Base-by-base conservation (phyloP, 2,113 vertebrate species). In the Lucifuga dentata region DNA sequence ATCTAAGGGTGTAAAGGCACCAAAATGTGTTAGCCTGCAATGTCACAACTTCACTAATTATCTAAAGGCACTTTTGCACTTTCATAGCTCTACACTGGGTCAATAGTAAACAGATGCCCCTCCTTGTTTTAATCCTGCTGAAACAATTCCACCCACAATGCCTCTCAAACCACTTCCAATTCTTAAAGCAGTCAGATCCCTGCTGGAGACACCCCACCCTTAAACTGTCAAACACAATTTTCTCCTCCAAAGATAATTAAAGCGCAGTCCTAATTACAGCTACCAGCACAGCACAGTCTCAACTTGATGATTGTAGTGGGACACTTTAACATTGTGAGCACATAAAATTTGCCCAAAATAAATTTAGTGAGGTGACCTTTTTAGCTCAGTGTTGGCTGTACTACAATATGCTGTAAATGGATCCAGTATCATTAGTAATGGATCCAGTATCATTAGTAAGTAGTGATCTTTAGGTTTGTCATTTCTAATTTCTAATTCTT, bases 251-350 rank as follows among this genome's bases (percentile, higher is more conserved):
- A 86, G 83, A 90, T 85, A 86, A 89, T 90, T 88, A 86, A 81
- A 87, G 67, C 78, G 76, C 57, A 79, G 74, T 43, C 60, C 77
- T 89, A 90, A 92, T 92, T 92, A 89, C 84, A 83, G 88, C 68
- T 69, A 78, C 60, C 73, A 67, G 81, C 48, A 0, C 51, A 5
- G 72, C 60, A 65, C 76, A 75, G 83, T 56, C 81, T 78, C 71
- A 60, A 64, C 55, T 79, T 76, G 55, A 86, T 72, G 75, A 78
- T 46, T 88, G 67, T 61, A 66, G 61, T 58, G 78, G 66, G 78
- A 86, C 78, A 72, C 53, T 78, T 32, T 78, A 69, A 84, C 60
- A 74, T 24, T 78, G 79, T 75, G 67, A 74, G 69, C 64, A 46
- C 75, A 77, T 80, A 73, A 87, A 85, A 85, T 58, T 48, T 45